Evolutionary conservation across 1,140 invertebrate species (phyloP).

Genomic region (Panulirus ornatus): DNA sequence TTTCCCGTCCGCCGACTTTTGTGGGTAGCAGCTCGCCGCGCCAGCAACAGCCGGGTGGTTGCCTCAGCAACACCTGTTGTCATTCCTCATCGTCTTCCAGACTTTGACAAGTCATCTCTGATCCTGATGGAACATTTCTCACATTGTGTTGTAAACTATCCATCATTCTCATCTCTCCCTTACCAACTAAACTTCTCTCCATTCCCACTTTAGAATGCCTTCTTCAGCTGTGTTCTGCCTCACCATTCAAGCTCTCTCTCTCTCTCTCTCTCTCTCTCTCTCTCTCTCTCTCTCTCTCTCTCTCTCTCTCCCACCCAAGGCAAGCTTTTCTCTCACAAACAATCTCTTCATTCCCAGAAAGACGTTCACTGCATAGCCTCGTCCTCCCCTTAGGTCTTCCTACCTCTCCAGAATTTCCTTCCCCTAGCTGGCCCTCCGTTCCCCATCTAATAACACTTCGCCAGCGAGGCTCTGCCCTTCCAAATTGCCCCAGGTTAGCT

Average conservation of each 20-base stretch:
- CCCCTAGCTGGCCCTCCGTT: not conserved
- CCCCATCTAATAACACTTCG: too few relatives aligned
- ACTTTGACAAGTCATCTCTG: too few relatives aligned
- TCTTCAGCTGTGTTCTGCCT: not conserved
- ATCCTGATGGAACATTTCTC: too few relatives aligned
- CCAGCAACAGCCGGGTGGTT: too few relatives aligned
- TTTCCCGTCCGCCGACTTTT: too few relatives aligned
- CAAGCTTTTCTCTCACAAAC: not conserved
- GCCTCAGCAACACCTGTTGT: too few relatives aligned
- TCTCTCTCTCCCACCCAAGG: slow-evolving; percentile 1
- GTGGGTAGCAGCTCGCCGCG: too few relatives aligned
- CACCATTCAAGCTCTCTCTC: not conserved
- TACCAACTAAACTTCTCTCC: not conserved
- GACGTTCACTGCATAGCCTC: not conserved
- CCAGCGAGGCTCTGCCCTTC: not conserved
- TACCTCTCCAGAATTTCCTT: not conserved
- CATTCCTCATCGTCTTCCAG: too few relatives aligned
- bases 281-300: slow-evolving; percentile 41
- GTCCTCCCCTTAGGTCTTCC: not conserved
- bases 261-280: slow-evolving; percentile 19
- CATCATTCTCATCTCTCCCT: not conserved
- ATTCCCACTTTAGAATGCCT: not conserved
- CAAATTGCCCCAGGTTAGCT: not conserved
- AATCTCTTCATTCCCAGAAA: not conserved
- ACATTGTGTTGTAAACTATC: too few relatives aligned